These are phyloP conservation scores for Aleadryas rufinucha DNA, from an alignment of 2,113 vertebrate genomes.

Conservation along the genomic window DNA sequence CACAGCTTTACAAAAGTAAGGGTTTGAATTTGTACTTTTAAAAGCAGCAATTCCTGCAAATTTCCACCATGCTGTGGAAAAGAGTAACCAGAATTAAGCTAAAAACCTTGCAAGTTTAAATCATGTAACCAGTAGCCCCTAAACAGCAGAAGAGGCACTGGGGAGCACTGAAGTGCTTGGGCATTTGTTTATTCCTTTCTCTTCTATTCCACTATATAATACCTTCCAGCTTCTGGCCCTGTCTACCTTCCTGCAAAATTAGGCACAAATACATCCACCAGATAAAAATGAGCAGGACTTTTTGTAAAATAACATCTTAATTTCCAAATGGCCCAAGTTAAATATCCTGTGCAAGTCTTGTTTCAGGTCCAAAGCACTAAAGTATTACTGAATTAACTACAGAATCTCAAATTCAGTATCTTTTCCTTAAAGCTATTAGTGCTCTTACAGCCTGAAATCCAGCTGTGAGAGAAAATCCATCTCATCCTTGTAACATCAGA, in stretches of 20 bases:
- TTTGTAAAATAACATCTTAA: neutral
- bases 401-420: neutral
- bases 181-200: neutral
- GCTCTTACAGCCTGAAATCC: neutral
- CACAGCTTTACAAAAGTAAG: neutral
- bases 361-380: neutral
- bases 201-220: neutral
- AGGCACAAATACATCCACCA: neutral
- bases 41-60: neutral
- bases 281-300: neutral
- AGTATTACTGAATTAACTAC: neutral
- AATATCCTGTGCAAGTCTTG: neutral
- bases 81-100: neutral
- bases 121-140: neutral
- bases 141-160: neutral
- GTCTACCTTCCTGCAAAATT: neutral
- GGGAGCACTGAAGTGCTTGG: neutral
- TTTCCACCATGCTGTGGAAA: neutral
- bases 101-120: neutral
- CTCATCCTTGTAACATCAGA: neutral
- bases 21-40: neutral
- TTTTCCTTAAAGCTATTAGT: neutral
- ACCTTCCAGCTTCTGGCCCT: neutral
- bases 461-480: neutral
- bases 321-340: neutral